Percentiles rank a stretch among this genome's conserved stretches.
phyloP scores from a whole-genome alignment of 2,888 invertebrate genomes.

The Anagyrus pseudococci region DNA sequence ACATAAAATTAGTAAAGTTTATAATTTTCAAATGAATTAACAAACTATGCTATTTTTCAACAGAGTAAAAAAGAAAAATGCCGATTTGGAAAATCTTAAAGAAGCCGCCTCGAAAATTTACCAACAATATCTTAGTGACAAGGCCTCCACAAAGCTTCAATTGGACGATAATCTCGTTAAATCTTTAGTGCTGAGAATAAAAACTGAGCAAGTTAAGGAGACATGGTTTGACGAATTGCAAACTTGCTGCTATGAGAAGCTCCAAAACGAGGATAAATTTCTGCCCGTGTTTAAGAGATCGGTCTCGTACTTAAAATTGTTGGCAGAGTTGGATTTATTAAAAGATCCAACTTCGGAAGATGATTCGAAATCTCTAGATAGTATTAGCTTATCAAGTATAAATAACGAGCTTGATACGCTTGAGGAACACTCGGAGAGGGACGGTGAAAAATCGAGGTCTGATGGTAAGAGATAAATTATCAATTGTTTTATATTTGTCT shows the following conservation, averaged over 20 bases:
- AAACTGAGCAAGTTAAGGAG: conserved; percentile 70
- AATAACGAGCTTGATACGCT: conserved; percentile 55
- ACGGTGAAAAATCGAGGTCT: conserved; percentile 37
- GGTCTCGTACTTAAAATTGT: conserved; percentile 71
- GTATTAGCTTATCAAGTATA: conserved; percentile 64
- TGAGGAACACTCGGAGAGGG: conserved; percentile 49
- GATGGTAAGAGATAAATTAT: conserved; percentile 35
- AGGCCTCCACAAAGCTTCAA: conserved; percentile 70
- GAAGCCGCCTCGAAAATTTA: conserved; percentile 78
- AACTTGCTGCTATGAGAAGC: conserved; percentile 71
- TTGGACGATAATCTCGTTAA: conserved; percentile 70
- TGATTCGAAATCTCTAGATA: conserved; percentile 66
- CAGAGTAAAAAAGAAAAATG: conserved; percentile 48
- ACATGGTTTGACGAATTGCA: conserved; percentile 87
- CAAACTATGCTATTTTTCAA: conserved; percentile 14
- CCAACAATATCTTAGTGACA: conserved; percentile 79
- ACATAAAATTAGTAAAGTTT: background rate
- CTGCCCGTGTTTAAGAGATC: conserved; percentile 73
- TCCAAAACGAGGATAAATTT: conserved; percentile 68
- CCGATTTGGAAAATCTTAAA: conserved; percentile 63
- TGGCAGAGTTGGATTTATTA: conserved; percentile 75
- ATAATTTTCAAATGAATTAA: no score
- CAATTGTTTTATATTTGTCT: background rate
- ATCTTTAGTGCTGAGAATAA: conserved; percentile 68
- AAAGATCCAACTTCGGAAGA: conserved; percentile 68